Evolutionary conservation across 2,113 vertebrate genomes (phyloP), one percentile per base, ranked within the genome.

Genomic region (Symphodus melops): DNA sequence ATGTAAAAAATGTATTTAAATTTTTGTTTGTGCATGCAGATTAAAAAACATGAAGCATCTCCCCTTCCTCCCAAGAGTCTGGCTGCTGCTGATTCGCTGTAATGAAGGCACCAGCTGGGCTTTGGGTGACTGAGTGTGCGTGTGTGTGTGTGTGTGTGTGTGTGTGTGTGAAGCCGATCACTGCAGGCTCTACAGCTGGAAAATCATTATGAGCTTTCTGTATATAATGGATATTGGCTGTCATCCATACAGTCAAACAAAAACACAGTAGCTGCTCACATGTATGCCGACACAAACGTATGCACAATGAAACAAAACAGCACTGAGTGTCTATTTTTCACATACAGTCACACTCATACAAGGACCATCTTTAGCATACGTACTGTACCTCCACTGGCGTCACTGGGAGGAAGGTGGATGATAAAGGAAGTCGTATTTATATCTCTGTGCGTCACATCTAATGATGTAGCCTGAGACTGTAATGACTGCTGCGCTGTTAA

Each of bases 151-250:
- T 12, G 23, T 61, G 14, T 66, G n/a, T n/a, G n/a, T n/a, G 1
- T 36, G 42, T 19, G 14, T 39, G 55, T 20, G 68, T 33, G 67
- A 75, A 84, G 78, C 28, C 14, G 9, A 67, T 57, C 72, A 68
- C 89, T 78, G 75, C 84, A 73, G 80, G 77, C 82, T 75, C 33
- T 72, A 68, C 79, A 79, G 72, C 80, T 85, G 80, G 55, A 84
- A 81, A 82, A 78, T 80, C 67, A 78, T 89, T 77, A 85, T 66
- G 66, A 87, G 72, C 60, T 65, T 48, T 67, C 56, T 52, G 48
- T 79, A 49, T 68, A 68, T 76, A 75, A 86, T 70, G 55, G 54
- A 77, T 70, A 56, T 44, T 55, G 60, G 72, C 63, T 21, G 25
- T 17, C 61, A 62, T 75, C 21, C 61, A 57, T 62, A 42, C 4